Evolutionary conservation across 2,113 vertebrate genomes (phyloP), one percentile per base, ranked within the genome.

Genomic region (Corvus cornix): DNA sequence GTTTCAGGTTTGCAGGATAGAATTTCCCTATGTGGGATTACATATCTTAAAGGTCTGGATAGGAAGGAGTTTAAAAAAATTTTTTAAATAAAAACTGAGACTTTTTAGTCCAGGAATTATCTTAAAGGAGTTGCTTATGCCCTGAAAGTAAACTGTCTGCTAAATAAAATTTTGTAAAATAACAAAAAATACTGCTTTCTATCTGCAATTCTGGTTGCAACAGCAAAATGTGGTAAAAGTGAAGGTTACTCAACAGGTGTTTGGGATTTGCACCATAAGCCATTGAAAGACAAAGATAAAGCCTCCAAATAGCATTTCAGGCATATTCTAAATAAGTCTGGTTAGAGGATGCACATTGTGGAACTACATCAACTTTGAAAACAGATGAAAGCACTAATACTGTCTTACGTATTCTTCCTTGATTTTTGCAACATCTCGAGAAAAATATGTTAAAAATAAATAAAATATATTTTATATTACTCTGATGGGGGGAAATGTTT

Each of bases 401-500:
- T 24, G 12, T 31, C 53, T 86, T 53, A 31, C 17, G 9, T 64
- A 21, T 43, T 82, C 20, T n/a, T 28, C 31, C 12, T 77, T 79
- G 14, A 7, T 26, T 72, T 92, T 69, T 76, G 70, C 13, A 21
- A 44, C 26, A 22, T 9, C 51, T 53, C 83, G 31, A 59, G 31
- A 27, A 84, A 80, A 79, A 41, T 4, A 3, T 22, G 41, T 68
- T 49, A 31, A 76, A 68, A 88, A 41, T 21, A 6, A 68, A 30
- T 88, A 37, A 59, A 87, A 11, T 5, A 8, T 14, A 4, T 41
- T 73, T 51, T 28, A 8, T 72, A 14, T 76, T 83, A 27, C 9
- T 1, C 12, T 0, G 0, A 2, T 33, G 35, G 26, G 10, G 16
- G 18, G 30, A 53, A 37, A 53, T 21, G 4, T 60, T 86, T 87